A percentile compares a stretch with the other conserved stretches of the same genome.
These are phyloP conservation scores for Oreochromis niloticus DNA, from an alignment of 2,113 vertebrate genomes.

Conservation along the genomic window DNA sequence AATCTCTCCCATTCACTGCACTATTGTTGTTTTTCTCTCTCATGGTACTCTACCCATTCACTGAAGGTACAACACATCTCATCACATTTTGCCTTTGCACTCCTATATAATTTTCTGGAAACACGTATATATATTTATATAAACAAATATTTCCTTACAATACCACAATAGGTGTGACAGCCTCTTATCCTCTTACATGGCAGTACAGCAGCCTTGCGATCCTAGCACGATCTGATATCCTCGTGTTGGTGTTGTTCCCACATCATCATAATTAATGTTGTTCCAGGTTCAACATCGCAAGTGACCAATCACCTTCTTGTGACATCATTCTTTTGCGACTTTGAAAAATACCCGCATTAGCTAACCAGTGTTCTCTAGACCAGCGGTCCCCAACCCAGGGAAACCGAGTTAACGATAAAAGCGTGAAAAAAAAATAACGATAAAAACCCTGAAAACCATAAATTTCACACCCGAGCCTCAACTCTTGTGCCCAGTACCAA, in stretches of 20 bases:
- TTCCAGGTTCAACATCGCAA: neutral
- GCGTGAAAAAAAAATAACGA: no score
- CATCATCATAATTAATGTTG: rapidly evolving
- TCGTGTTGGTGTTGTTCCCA: neutral
- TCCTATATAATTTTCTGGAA: neutral
- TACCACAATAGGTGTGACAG: neutral
- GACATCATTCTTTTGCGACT: neutral
- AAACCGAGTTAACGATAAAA: rapidly evolving
- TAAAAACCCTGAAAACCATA: no score
- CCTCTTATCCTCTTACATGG: neutral
- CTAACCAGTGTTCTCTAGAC: neutral
- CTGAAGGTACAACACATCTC: neutral
- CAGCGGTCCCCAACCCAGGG: neutral
- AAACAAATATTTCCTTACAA: neutral
- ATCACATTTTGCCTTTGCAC: neutral
- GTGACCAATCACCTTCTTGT: neutral
- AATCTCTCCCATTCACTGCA: no score
- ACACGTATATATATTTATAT: rapidly evolving
- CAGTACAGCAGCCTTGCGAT: rapidly evolving
- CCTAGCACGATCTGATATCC: rapidly evolving
- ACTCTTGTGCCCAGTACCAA: no score
- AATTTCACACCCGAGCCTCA: no score
- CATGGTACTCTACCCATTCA: neutral
- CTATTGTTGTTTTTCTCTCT: no score
- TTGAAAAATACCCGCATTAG: neutral